phyloP scores from a whole-genome alignment of 2,888 invertebrate genomes.

The Furcula furcula region DNA sequence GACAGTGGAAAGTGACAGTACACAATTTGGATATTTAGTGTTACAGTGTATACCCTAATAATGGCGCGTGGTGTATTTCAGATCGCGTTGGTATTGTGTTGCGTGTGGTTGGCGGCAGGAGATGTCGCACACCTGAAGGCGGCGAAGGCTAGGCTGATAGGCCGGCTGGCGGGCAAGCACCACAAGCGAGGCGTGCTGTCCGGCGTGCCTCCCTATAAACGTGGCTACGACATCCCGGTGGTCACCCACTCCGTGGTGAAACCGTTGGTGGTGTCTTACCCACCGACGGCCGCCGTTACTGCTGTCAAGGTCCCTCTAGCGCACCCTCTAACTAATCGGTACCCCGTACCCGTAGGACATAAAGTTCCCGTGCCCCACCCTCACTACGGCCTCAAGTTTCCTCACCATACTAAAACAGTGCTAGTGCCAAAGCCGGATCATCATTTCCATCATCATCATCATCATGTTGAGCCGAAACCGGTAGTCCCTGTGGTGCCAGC shows the following conservation, averaged over 20 bases:
- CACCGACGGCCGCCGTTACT: conserved; percentile 67
- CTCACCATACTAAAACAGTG: conserved; percentile 53
- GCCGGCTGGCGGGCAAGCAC: conserved; percentile 53
- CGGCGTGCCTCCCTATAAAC: conserved; percentile 68
- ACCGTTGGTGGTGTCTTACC: conserved; percentile 71
- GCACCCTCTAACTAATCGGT: conserved; percentile 49
- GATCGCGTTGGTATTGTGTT: conserved; percentile 62
- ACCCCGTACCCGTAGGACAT: conserved; percentile 61
- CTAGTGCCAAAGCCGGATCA: conserved; percentile 55
- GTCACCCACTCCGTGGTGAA: conserved; percentile 74
- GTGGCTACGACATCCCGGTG: conserved; percentile 71
- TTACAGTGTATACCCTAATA: conserved; percentile 19
- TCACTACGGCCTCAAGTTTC: conserved; percentile 63
- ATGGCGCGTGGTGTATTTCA: conserved; percentile 61
- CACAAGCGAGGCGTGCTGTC: conserved; percentile 68
- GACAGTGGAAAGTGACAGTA: conserved; percentile 22
- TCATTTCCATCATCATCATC: conserved; percentile 72
- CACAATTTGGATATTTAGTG: not conserved
- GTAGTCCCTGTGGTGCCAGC: conserved; percentile 51
- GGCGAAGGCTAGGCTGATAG: conserved; percentile 53
- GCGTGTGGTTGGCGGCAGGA: conserved; percentile 46
- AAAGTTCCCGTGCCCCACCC: conserved; percentile 58
- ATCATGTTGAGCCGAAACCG: conserved; percentile 62
- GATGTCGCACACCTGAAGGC: conserved; percentile 58
- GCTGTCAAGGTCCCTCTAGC: conserved; percentile 69